Percentiles rank a stretch among this genome's conserved stretches.
These are phyloP conservation scores for Potamarius usumacintae DNA, from an alignment of 2,113 vertebrate genomes.

Conservation along the genomic window DNA sequence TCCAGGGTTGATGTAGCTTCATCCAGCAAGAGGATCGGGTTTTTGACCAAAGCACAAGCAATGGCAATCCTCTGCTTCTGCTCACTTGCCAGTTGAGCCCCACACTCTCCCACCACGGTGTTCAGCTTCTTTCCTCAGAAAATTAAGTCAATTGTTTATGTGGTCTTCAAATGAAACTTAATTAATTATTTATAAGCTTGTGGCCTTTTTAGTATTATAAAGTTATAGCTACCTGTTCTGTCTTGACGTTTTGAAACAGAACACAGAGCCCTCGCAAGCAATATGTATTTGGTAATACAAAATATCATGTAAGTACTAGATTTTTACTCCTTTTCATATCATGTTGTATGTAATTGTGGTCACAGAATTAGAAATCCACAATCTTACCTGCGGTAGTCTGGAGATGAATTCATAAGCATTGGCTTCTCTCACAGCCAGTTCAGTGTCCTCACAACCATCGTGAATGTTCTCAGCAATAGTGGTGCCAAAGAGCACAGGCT, in stretches of 20 bases:
- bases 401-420: constrained; percentile 84
- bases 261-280: not conserved
- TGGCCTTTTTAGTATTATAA: not conserved
- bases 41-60: constrained; percentile 78
- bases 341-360: not conserved
- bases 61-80: constrained; percentile 85
- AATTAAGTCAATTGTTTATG: constrained; percentile 19
- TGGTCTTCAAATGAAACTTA: not conserved
- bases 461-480: constrained; percentile 85
- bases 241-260: not conserved
- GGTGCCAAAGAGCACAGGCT: constrained; percentile 81
- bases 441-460: constrained; percentile 76
- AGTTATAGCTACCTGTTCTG: not conserved
- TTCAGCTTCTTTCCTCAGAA: constrained; percentile 77
- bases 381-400: constrained; percentile 66
- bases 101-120: constrained; percentile 81
- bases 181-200: not conserved
- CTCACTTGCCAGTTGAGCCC: constrained; percentile 82
- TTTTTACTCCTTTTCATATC: not conserved
- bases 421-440: constrained; percentile 76
- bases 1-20: constrained; percentile 86
- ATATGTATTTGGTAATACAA: not conserved
- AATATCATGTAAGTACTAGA: not conserved
- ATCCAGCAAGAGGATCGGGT: constrained; percentile 80
- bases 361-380: not conserved